Evolutionary conservation across 2,113 vertebrate genomes (phyloP), one percentile per base, ranked within the genome.

Genomic region (Tetrao urogallus): DNA sequence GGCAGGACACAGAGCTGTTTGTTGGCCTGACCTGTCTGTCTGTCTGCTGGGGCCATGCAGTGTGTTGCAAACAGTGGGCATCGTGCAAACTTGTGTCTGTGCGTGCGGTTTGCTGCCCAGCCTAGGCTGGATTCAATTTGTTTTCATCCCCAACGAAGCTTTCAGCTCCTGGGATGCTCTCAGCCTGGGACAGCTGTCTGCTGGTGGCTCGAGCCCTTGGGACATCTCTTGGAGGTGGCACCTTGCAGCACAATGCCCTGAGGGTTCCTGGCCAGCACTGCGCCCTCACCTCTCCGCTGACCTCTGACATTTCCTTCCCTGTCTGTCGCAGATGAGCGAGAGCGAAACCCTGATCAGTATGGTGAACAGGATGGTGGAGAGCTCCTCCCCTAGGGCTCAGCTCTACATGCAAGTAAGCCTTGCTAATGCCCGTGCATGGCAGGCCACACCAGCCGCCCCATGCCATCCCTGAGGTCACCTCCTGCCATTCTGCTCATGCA

Each of bases 351-450:
- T 98, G 97, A 98, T 98, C 98, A 98, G 97, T 97, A 98, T 98
- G 98, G 98, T 99, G 94, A 98, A 98, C 97, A 98, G 98, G 97
- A 98, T 98, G 98, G 98, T 98, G 98, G 98, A 98, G 95, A 98
- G 96, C 96, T 98, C 98, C 92, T 98, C 98, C 96, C 98, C 98
- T 97, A 98, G 98, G 97, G 97, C 98, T 95, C 98, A 98, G 91
- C 97, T 98, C 96, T 98, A 98, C 98, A 97, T 98, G 97, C 98
- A 99, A 98, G 98, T 98, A 99, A 99, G 98, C 95, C 90, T 58
- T 58, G 56, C 56, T 58, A 20, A 58, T n/a, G 56, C 56, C 30
- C 7, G 4, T n/a, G 97, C 97, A 97, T 87, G 96, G 94, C 90
- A 52, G 12, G 92, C 88, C 86, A 24, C 25, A 13, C 70, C 38